Base-by-base conservation (phyloP, 35 echinoderm and acorn worm species). In the Heliocidaris erythrogramma region DNA sequence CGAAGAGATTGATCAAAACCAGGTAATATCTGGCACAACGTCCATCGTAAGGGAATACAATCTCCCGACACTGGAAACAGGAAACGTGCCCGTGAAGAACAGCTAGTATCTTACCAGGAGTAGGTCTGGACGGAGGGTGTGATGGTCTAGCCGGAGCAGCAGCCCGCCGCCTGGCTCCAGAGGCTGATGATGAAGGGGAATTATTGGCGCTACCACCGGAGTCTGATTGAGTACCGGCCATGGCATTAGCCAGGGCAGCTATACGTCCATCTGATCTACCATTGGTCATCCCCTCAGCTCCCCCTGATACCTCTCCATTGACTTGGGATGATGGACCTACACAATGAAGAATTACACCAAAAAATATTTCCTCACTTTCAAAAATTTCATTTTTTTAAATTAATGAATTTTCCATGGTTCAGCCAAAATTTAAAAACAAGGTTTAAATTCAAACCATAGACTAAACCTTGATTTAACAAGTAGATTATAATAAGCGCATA, bases 301-400 rank as follows among this genome's bases (percentile, higher is more conserved):
- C 21, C 7, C 14, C 35, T 48, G 94, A 49, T 12, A 94, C 94
- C 24, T 97, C 96, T 21, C 96, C 96, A 89, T 97, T 97, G 31
- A 94, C 88, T 90, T 97, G 96, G 30, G 94, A 93, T 88, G 96
- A 48, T 27, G 96, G 96, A 94, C 96, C 96, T 97, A 48, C 29
- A 24, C 52, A 56, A 56, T 56, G 52, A 56, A 56, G 52, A 56
- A 56, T 56, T 56, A 56, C 52, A 56, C 10, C 10, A 56, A 56
- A 56, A 13, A 56, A 56, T 56, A 10, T 56, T 56, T 10, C 52
- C 13, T 7, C 52, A 13, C 52, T 56, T 56, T 56, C 52, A 56
- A 14, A 14, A 56, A 13, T 56, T 9, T 11, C 14, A 42, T 52
- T 56, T 56, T 11, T 56, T 56, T 0, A 56, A 12, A 42, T 42